Evolutionary conservation across 2,113 vertebrate species (phyloP).

Genomic region (Trogon melanurus): DNA sequence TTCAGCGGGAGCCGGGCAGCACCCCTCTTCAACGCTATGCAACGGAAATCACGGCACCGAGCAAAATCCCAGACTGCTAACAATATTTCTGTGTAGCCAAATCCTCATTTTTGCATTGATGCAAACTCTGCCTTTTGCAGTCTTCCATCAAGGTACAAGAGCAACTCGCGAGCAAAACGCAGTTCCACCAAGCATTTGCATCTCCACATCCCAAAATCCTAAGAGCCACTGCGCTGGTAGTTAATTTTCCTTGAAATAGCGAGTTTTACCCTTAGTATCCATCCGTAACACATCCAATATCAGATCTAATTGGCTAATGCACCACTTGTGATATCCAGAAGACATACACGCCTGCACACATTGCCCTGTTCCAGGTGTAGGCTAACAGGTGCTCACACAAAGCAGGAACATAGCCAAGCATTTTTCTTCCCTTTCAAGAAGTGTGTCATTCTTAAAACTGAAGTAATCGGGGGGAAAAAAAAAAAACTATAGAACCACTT

Average conservation of each 20-base stretch:
- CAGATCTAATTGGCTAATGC: conserved; percentile 1
- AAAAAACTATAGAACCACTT: neutral
- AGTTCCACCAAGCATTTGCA: neutral
- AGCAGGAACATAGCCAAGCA: neutral
- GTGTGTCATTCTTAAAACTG: conserved; percentile 6
- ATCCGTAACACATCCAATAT: neutral
- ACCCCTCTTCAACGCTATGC: neutral
- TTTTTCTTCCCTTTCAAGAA: conserved; percentile 39
- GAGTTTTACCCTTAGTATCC: neutral
- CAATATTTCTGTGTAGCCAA: neutral
- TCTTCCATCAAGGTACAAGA: neutral
- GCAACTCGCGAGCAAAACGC: neutral
- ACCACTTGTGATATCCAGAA: conserved; percentile 25
- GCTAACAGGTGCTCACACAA: neutral
- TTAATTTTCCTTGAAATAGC: neutral
- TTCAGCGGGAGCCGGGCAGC: neutral
- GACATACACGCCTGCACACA: neutral
- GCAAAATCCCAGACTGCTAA: neutral
- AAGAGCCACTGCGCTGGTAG: neutral
- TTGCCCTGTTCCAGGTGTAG: neutral
- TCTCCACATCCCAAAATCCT: neutral
- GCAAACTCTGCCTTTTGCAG: neutral
- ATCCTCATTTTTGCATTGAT: neutral
- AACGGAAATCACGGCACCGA: neutral
- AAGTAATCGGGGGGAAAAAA: neutral